Evolutionary conservation across 2,888 invertebrate genomes (phyloP).

Genomic region (Archips crataeganus): DNA sequence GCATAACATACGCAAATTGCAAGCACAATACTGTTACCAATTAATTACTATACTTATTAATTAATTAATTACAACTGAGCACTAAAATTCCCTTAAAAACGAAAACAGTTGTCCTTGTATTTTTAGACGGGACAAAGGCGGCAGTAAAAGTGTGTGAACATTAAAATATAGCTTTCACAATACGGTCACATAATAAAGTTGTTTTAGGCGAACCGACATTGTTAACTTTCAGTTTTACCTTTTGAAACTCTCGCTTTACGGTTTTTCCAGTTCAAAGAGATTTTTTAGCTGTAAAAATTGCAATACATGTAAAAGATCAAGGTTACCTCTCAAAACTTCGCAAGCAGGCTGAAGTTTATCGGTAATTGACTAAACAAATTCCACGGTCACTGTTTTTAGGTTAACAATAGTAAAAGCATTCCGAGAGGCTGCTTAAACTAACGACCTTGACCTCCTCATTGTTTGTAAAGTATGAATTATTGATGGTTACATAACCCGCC

Average conservation of each 20-base stretch:
- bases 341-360: background rate
- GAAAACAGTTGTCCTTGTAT: conserved; percentile 6
- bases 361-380: conserved; percentile 11
- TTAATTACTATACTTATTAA: background rate
- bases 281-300: conserved; percentile 1
- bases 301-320: conserved; percentile 6
- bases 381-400: conserved; percentile 38
- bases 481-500: conserved; percentile 23
- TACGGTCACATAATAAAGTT: conserved; percentile 10
- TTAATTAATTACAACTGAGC: background rate
- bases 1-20: too few relatives aligned
- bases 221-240: conserved; percentile 21
- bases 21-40: background rate
- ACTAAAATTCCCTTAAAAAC: background rate
- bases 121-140: conserved; percentile 17
- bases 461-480: conserved; percentile 32
- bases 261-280: background rate
- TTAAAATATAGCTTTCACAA: conserved; percentile 25
- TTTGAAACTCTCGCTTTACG: background rate
- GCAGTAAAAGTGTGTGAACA: conserved; percentile 20
- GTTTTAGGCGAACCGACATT: conserved; percentile 12
- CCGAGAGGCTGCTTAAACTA: conserved; percentile 8
- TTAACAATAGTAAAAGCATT: conserved; percentile 32
- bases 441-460: conserved; percentile 36
- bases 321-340: conserved; percentile 1